Conservation (phyloP, 2,888 invertebrate genomes). For the Pheosia tremula region DNA sequence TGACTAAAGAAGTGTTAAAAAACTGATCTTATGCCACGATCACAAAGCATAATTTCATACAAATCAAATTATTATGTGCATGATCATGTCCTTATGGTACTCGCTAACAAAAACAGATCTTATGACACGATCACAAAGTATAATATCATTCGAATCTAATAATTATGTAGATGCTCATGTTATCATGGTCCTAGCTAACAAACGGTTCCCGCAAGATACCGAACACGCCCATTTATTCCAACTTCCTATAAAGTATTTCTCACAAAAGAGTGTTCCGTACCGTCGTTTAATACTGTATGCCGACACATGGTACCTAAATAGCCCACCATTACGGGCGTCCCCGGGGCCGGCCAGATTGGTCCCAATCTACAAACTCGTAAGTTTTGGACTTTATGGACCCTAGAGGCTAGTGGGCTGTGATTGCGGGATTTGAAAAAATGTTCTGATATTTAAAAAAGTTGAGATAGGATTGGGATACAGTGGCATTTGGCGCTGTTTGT, state of each 20-base stretch:
- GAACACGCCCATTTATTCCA: background rate
- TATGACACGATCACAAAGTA: no score
- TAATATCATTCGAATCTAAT: no score
- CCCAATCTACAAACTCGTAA: slow-evolving; percentile 24
- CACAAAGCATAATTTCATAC: no score
- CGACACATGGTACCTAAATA: slow-evolving; percentile 30
- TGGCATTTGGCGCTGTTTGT: no score
- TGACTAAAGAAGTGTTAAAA: no score
- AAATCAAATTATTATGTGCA: no score
- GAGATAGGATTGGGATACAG: no score
- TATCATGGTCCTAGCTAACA: background rate
- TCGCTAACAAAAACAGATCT: no score
- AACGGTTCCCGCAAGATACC: background rate
- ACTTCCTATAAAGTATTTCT: slow-evolving; percentile 18
- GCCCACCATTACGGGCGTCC: slow-evolving; percentile 26
- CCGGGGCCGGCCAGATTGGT: slow-evolving; percentile 26
- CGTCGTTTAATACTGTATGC: slow-evolving; percentile 15
- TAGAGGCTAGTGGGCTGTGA: slow-evolving; percentile 7
- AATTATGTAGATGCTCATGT: no score
- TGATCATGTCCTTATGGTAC: no score
- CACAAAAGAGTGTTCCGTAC: slow-evolving; percentile 23
- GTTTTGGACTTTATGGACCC: slow-evolving; percentile 17
- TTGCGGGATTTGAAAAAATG: slow-evolving; percentile 21
- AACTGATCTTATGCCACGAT: no score
- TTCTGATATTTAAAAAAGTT: background rate